Evolutionary conservation across 2,888 invertebrate genomes (phyloP).

Genomic region (Carterocephalus palaemon): DNA sequence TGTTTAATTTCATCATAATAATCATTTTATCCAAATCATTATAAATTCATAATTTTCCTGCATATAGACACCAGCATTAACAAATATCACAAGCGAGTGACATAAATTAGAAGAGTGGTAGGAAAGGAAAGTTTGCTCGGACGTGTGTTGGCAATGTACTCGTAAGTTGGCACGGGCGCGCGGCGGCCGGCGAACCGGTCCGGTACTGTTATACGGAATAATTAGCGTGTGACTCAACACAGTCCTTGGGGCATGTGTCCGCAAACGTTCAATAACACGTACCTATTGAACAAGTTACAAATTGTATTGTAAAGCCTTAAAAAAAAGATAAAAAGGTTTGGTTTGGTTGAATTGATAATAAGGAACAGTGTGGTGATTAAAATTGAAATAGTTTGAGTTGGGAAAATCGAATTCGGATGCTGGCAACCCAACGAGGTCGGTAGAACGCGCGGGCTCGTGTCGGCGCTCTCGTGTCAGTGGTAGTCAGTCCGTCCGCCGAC

Average conservation of each 20-base stretch:
- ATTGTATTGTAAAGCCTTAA: too few species aligned
- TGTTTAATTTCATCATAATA: too few species aligned
- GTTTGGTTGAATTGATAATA: too few species aligned
- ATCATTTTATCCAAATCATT: too few species aligned
- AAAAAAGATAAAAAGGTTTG: too few species aligned
- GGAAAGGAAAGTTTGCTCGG: constrained; percentile 17
- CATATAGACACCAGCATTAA: too few species aligned
- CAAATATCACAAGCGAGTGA: not conserved
- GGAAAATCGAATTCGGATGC: constrained; percentile 24
- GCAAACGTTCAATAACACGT: not conserved
- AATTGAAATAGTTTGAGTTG: not conserved
- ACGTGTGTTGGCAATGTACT: too few species aligned
- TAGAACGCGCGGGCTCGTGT: constrained; percentile 42
- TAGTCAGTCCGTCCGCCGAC: constrained; percentile 55
- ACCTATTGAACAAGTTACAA: not conserved
- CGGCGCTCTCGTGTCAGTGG: constrained; percentile 50
- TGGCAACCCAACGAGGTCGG: constrained; percentile 57
- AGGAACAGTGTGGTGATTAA: too few species aligned
- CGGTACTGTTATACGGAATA: constrained; percentile 9
- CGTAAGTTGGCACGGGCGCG: too few species aligned
- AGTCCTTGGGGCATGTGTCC: constrained; percentile 1
- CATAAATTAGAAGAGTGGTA: not conserved
- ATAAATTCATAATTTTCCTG: too few species aligned
- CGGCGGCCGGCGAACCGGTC: constrained; percentile 36
- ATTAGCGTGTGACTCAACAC: constrained; percentile 17